Base-by-base conservation (phyloP, 2,888 invertebrate genomes). In the Priocnemis perturbator region DNA sequence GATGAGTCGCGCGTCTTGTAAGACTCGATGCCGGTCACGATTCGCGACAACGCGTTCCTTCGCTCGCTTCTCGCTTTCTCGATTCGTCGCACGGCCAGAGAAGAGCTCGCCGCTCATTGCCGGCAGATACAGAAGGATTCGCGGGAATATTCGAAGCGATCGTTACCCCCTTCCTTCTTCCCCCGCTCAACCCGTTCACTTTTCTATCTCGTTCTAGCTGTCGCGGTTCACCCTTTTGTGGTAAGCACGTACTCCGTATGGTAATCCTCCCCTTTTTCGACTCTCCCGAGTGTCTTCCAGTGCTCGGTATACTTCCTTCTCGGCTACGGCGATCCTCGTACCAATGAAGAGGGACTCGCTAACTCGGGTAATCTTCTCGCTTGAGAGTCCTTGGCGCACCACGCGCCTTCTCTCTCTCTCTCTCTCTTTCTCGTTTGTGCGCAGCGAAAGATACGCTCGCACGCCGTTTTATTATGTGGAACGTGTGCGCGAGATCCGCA, bases 201-300 rank as follows among this genome's bases (percentile, higher is more conserved):
- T 9, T 14, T 15, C 11, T 0, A 47, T 11, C 11, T 47, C 15
- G 4, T 17, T 11, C 47, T 47, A 3, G 4, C 17, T 47, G 47
- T 11, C 47, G 11, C 47, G 60, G 11, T 66, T 72, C 64, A 66
- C 53, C 44, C 50, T 17, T 37, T 21, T 37, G 37, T 45, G 30
- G 64, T 64, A 71, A 67, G 64, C 64, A 62, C 73, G 70, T 65
- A 75, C 64, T 71, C 62, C 56, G 56, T 70, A 71, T 66, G 66
- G 21, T 68, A 71, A 77, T 77, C 62, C 60, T 50, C 30, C 37
- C 55, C 71, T 50, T 65, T 66, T 58, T 45, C 57, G 52, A 26
- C 19, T 26, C 20, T 67, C 45, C 20, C 55, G 48, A 44, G 23
- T 53, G 61, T 59, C 20, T 26, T 15, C 20, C 44, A 47, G 26